Evolutionary conservation across 2,113 vertebrate species (phyloP), one percentile per base, ranked within the genome.

Genomic region (Hipposideros armiger): DNA sequence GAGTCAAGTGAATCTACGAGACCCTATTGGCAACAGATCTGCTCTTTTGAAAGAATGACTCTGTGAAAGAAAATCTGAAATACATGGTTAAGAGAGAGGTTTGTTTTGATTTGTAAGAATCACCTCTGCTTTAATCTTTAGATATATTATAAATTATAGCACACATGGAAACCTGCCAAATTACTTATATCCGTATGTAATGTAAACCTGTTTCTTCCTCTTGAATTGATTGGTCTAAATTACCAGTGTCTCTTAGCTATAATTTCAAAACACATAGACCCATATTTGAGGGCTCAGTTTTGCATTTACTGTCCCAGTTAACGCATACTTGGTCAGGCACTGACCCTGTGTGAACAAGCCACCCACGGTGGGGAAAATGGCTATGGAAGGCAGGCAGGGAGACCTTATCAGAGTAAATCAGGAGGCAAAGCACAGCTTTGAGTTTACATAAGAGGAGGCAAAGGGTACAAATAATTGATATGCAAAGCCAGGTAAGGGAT

Each of bases 371-470:
- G 62, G 26, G 40, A 50, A 76, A 90, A 87, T 11, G 20, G 50
- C 54, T 45, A 4, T 42, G 52, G 13, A 78, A 90, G 66, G 70
- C 81, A 84, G 52, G 20, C 42, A 58, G 56, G 32, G 84, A 66
- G 58, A 76, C 16, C 36, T 95, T 86, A 92, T 92, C 94, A 88
- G 58, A 66, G n/a, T 15, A 70, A 64, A 62, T 92, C 81, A 89
- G 50, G 90, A 90, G 85, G 54, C 20, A 32, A 28, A 69, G 52
- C 30, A 67, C 47, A 40, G 54, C 93, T 87, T 24, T 91, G 91
- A 77, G 74, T 58, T 96, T 95, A 73, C 4, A 2, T 81, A 92
- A 90, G 78, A 91, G 69, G 64, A 95, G 58, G 42, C 60, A 82
- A 60, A 76, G 56, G 15, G 45, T 69, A 96, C 30, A 93, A 47